phyloP scores from a whole-genome alignment of 2,797 vertebrate genomes.

The Telmatherina bonti region DNA sequence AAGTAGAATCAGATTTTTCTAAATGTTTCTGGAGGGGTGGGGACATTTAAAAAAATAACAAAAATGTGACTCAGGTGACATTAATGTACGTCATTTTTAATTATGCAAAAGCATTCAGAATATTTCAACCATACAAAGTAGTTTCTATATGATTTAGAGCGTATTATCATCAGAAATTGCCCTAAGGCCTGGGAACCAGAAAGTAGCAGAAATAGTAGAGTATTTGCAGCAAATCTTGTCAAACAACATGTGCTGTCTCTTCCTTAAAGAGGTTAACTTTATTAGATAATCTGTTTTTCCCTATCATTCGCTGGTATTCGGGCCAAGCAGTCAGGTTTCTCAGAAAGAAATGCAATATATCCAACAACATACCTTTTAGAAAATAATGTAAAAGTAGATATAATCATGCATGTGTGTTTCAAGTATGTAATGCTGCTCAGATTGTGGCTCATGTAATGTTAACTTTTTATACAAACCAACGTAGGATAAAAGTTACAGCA shows the following conservation, averaged over 20 bases:
- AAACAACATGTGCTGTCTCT: not conserved
- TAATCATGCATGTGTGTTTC: not conserved
- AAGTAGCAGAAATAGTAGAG: not conserved
- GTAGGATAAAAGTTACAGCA: not conserved
- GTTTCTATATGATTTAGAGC: conserved; percentile 9
- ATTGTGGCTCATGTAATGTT: too few species aligned
- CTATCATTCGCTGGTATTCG: not conserved
- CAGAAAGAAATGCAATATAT: not conserved
- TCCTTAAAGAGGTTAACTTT: not conserved
- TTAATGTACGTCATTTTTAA: not conserved
- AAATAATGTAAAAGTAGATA: not conserved
- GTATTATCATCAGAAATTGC: not conserved
- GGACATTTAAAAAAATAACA: not conserved
- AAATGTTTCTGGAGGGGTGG: not conserved
- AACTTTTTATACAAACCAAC: not conserved
- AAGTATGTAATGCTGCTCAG: not conserved
- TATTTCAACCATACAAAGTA: conserved; percentile 1
- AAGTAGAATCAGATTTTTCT: conserved; percentile 11
- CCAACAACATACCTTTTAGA: not conserved
- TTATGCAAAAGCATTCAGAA: conserved; percentile 12
- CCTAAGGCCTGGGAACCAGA: not conserved
- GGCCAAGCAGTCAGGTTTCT: too few species aligned
- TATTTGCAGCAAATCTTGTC: not conserved
- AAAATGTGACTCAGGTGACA: conserved; percentile 29
- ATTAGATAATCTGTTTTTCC: not conserved